These are phyloP conservation scores for Tonatia bakeri DNA, from an alignment of 2,113 vertebrate species.

Conservation along the genomic window DNA sequence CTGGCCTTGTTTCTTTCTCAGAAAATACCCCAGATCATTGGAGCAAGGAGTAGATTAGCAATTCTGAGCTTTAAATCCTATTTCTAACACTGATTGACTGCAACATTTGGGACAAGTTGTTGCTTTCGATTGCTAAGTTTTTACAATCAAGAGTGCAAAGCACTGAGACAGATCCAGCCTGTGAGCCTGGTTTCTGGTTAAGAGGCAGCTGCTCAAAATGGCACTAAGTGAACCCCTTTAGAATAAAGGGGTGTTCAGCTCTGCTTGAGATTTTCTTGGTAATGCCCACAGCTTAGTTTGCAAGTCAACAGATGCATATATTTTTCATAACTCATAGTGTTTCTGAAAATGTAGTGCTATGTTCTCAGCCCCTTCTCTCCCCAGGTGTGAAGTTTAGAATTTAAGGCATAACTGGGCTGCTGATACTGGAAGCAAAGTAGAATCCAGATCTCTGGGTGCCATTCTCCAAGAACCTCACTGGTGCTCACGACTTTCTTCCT, in stretches of 20 bases:
- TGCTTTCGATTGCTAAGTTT: constrained; percentile 62
- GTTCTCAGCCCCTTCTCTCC: constrained; percentile 5
- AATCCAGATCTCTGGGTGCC: neutral
- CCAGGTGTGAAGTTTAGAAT: constrained; percentile 5
- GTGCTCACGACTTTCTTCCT: neutral
- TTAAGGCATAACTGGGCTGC: neutral
- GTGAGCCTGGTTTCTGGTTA: neutral
- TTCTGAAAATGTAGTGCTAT: neutral
- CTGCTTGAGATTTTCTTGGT: neutral
- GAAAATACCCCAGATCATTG: constrained; percentile 61
- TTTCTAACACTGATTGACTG: constrained; percentile 62
- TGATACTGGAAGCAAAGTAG: neutral
- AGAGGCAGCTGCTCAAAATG: neutral
- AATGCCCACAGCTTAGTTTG: constrained; percentile 14
- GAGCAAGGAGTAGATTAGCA: constrained; percentile 59
- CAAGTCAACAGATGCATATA: neutral
- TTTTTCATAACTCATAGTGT: constrained; percentile 12
- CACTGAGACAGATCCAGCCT: constrained; percentile 25
- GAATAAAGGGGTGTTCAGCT: neutral
- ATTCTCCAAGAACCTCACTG: neutral
- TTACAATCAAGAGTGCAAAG: constrained; percentile 42
- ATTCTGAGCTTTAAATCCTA: constrained; percentile 62
- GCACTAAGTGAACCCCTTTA: neutral
- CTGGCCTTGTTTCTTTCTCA: constrained; percentile 36
- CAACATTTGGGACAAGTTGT: constrained; percentile 48